Evolutionary conservation across 2,888 invertebrate species (phyloP), one percentile per base, ranked within the genome.

Genomic region (Cephalotes varians): DNA sequence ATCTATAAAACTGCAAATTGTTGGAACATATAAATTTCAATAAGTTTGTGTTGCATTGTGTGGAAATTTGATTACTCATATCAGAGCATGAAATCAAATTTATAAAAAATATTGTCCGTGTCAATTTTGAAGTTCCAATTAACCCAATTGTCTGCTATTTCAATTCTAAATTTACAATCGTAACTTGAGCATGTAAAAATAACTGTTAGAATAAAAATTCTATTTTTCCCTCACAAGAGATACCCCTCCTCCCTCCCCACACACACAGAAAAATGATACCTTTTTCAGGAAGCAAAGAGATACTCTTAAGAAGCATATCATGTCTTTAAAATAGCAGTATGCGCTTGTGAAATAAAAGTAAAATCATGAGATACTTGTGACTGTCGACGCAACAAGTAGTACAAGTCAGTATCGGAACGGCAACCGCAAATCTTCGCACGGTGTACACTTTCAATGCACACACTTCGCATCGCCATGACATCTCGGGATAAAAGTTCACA

Each of bases 331-430:
- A 64, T 65, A 76, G 67, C 28, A 40, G 54, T 56, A 18, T 44
- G 6, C 7, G n/a, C 54, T 34, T 25, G 72, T 21, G 21, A 72
- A 74, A 72, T 83, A 83, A 73, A 81, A 83, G 80, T 40, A 49
- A 54, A 69, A 69, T 77, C 31, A 71, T 31, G 81, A 58, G 51
- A 49, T 28, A 69, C 58, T 65, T 81, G 62, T 62, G 73, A 69
- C 44, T 62, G 65, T 62, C 37, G 85, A 71, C 44, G 85, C 85
- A 85, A 85, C 85, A 85, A 85, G 85, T 85, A 84, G 85, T 76
- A 31, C 49, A 67, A 74, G 73, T 85, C 60, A 81, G 76, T 85
- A 85, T 85, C 81, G 81, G 62, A 72, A 73, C 40, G 72, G 72
- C 25, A 84, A 84, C 84, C 76, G 85, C 85, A 84, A 85, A 84